A percentile compares a stretch with the other conserved stretches of the same genome.
Conservation (phyloP, 2,888 invertebrate species). For the Drosophila limbata region DNA sequence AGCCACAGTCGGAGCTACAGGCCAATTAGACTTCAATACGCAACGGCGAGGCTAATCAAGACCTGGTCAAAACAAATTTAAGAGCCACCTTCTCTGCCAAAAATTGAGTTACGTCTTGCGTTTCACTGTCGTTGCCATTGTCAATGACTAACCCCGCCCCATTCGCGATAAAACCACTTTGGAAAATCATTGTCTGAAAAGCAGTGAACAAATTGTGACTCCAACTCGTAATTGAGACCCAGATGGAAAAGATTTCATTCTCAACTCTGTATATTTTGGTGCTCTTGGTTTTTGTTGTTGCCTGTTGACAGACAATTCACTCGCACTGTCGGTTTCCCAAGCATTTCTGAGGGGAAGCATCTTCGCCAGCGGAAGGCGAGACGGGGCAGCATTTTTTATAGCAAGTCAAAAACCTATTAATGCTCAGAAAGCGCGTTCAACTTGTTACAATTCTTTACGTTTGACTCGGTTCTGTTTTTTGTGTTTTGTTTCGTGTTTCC, state of each 20-base stretch:
- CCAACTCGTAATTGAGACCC: slow-evolving; percentile 29
- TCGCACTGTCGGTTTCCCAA: slow-evolving; percentile 57
- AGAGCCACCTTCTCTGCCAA: slow-evolving; percentile 1
- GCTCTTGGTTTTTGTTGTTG: slow-evolving; percentile 11
- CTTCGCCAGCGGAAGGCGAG: slow-evolving; percentile 7
- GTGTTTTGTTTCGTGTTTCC: slow-evolving; percentile 42
- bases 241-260: slow-evolving; percentile 48
- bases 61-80: slow-evolving; percentile 46
- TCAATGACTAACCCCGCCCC: not conserved
- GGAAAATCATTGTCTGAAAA: slow-evolving; percentile 72
- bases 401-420: slow-evolving; percentile 81
- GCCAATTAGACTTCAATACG: slow-evolving; percentile 59
- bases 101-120: slow-evolving; percentile 61
- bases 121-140: slow-evolving; percentile 38
- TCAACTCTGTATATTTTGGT: slow-evolving; percentile 17
- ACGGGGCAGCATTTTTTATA: slow-evolving; percentile 53
- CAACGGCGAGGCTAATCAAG: slow-evolving; percentile 48
- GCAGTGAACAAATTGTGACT: slow-evolving; percentile 61
- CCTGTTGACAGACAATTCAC: slow-evolving; percentile 52
- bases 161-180: slow-evolving; percentile 44
- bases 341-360: slow-evolving; percentile 27
- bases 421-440: slow-evolving; percentile 76
- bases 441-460: slow-evolving; percentile 77
- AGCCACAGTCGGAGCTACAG: slow-evolving; percentile 50
- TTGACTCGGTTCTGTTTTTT: slow-evolving; percentile 39